phyloP scores from a whole-genome alignment of 2,888 invertebrate species.

The Harmothoe impar region DNA sequence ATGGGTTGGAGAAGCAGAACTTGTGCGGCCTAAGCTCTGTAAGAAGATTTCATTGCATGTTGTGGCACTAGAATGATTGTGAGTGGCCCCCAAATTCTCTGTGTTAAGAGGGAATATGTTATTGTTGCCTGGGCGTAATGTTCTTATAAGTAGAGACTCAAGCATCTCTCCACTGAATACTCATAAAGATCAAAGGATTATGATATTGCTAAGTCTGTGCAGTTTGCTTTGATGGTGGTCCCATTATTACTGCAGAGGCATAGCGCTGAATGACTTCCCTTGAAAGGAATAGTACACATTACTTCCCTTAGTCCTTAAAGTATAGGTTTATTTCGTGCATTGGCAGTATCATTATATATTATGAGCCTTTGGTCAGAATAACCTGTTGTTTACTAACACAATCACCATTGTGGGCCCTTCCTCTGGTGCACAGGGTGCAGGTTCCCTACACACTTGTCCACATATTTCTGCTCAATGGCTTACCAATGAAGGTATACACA shows the following conservation, averaged over 20 bases:
- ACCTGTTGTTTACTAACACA: too few relatives aligned
- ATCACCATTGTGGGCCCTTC: too few relatives aligned
- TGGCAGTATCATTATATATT: too few relatives aligned
- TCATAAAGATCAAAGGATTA: conserved; percentile 33
- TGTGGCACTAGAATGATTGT: neutral
- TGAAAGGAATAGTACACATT: neutral
- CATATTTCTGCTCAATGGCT: too few relatives aligned
- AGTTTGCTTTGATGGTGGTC: neutral
- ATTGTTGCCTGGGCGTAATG: neutral
- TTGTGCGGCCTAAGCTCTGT: neutral
- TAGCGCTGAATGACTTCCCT: neutral
- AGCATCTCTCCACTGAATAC: conserved; percentile 2
- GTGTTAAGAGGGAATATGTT: neutral
- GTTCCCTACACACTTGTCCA: too few relatives aligned
- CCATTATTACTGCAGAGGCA: neutral
- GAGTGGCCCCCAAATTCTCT: neutral
- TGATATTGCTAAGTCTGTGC: neutral
- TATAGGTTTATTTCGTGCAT: too few relatives aligned
- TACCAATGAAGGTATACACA: too few relatives aligned
- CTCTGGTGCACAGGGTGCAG: too few relatives aligned
- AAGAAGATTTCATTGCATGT: neutral
- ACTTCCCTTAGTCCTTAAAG: neutral
- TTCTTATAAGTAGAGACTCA: neutral
- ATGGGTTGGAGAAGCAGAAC: neutral
- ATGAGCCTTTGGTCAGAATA: too few relatives aligned